Evolutionary conservation across 2,113 vertebrate genomes (phyloP).

Genomic region (Nothocercus nigrocapillus): DNA sequence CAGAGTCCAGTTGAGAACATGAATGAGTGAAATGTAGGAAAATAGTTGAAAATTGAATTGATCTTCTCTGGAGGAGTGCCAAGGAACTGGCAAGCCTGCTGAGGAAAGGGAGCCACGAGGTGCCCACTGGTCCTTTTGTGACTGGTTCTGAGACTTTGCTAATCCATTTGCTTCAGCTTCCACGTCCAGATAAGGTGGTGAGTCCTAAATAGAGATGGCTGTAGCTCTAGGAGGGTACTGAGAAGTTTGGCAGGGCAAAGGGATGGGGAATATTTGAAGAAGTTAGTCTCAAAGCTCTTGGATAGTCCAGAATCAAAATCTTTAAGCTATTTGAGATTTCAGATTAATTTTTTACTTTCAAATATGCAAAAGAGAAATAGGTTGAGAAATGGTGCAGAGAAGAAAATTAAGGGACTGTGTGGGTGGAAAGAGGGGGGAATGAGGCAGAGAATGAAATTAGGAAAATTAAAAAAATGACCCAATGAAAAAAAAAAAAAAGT

Average conservation of each 20-base stretch:
- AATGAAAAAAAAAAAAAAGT: not conserved
- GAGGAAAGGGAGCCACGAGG: not conserved
- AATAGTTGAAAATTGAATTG: not conserved
- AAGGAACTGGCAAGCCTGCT: not conserved
- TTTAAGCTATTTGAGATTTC: not conserved
- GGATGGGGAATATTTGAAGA: not conserved
- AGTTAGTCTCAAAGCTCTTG: not conserved
- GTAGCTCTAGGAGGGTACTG: not conserved
- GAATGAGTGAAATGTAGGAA: no score
- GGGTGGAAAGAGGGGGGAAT: not conserved
- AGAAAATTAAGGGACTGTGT: slow-evolving; percentile 29
- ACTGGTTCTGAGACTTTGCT: not conserved
- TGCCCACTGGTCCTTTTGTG: not conserved
- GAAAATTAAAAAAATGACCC: not conserved
- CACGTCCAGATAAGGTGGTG: no score
- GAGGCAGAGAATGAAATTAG: not conserved
- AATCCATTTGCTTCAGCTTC: no score
- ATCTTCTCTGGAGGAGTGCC: not conserved
- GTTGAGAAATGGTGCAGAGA: not conserved
- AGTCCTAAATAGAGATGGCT: no score
- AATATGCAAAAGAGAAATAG: not conserved
- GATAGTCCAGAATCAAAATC: not conserved
- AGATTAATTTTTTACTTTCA: slow-evolving; percentile 1
- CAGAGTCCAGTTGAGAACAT: not conserved
- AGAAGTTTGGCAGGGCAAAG: not conserved